A percentile compares a stretch with the other conserved stretches of the same genome.
These are phyloP conservation scores for Corynorhinus townsendii DNA, from an alignment of 2,113 vertebrate species.

Conservation along the genomic window DNA sequence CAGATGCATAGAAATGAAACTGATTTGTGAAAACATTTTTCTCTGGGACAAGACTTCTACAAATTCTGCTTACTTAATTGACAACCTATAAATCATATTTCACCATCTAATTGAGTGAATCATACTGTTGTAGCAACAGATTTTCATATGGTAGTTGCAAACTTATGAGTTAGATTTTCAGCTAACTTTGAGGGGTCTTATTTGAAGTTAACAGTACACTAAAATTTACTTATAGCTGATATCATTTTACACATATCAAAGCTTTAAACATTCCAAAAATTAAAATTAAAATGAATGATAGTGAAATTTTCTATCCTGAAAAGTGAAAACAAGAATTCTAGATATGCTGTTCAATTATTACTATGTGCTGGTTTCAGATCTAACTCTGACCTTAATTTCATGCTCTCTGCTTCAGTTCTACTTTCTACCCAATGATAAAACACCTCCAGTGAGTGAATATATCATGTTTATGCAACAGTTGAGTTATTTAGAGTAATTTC, in stretches of 20 bases:
- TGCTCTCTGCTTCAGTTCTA: constrained; percentile 48
- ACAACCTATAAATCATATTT: not conserved
- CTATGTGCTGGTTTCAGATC: constrained; percentile 45
- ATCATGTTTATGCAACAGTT: constrained; percentile 59
- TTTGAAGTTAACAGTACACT: not conserved
- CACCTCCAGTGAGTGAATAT: constrained; percentile 44
- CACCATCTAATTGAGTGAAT: not conserved
- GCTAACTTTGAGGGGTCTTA: not conserved
- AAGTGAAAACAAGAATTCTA: not conserved
- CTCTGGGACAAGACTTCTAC: not conserved
- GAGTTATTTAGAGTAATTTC: constrained; percentile 53
- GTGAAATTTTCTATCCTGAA: not conserved
- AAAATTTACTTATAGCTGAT: not conserved
- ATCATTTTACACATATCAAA: constrained; percentile 2
- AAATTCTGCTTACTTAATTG: not conserved
- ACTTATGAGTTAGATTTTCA: not conserved
- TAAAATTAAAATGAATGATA: not conserved
- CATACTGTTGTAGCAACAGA: not conserved
- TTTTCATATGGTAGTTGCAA: not conserved
- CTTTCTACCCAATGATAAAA: constrained; percentile 53
- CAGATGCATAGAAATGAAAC: not conserved
- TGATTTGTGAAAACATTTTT: constrained; percentile 33
- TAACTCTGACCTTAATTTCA: constrained; percentile 68
- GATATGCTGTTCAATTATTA: constrained; percentile 10
- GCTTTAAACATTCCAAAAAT: not conserved